Base-by-base conservation (phyloP, 2,113 vertebrate genomes). In the Pachyramphus minor region DNA sequence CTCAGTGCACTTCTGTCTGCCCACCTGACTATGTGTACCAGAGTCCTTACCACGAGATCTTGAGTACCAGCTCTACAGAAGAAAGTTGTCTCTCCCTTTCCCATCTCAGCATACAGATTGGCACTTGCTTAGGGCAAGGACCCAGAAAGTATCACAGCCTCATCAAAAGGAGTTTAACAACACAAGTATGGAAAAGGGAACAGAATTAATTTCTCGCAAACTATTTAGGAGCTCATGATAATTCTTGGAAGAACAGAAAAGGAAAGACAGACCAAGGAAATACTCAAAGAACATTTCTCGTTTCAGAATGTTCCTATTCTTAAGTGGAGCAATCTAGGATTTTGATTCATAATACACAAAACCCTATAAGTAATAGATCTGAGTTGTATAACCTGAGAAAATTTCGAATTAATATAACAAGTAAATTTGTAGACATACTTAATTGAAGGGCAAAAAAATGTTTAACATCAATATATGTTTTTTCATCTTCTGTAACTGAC, bases 371-470 rank as follows among this genome's bases (percentile, higher is more conserved):
- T 82, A 84, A 90, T 5, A 47, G 23, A 49, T 53, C 33, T 35
- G 24, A 80, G 20, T 68, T 84, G 15, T 52, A 12, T 37, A 77
- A n/a, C 8, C 23, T 52, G 55, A 82, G 31, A 33, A 73, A 28
- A 67, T 91, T 76, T 73, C 45, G 47, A 67, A 79, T 91, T 83
- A 80, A 90, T 67, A 30, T 22, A 86, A 39, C 5, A 30, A 68
- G 5, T 52, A 75, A 73, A 85, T 86, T 50, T 23, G 3, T 55
- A 62, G 73, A 59, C 42, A 33, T 1, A 5, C 17, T 84, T 87
- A 89, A 71, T 89, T 90, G 58, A 90, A 79, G 20, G 80, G 47
- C 45, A 95, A 94, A 73, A 44, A 77, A 84, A 35, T 50, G 58
- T 25, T 72, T 79, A 87, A 80, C n/a, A 56, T 56, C 44, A 67